Percentiles rank a stretch among this genome's conserved stretches.
These are phyloP conservation scores for Zapornia atra DNA, from an alignment of 2,113 vertebrate genomes.

Conservation along the genomic window DNA sequence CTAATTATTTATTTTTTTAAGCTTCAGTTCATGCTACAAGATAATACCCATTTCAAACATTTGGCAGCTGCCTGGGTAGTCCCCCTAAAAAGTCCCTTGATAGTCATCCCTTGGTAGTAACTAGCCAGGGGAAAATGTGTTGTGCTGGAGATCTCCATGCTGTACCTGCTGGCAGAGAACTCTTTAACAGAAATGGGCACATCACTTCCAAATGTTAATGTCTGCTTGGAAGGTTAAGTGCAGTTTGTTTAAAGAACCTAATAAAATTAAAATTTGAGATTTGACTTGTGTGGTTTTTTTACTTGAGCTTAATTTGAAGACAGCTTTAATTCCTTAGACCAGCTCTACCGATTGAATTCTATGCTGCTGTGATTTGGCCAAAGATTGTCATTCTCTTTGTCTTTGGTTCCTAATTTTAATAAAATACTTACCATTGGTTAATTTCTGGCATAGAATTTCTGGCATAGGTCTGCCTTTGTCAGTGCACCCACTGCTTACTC, in stretches of 20 bases:
- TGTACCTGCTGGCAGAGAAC: background rate
- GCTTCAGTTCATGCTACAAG: background rate
- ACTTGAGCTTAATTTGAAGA: background rate
- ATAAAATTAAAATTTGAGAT: background rate
- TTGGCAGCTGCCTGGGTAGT: background rate
- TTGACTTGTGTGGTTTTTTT: background rate
- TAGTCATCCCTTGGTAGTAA: background rate
- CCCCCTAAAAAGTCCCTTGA: background rate
- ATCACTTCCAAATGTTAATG: background rate
- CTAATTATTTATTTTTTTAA: background rate
- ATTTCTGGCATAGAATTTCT: background rate
- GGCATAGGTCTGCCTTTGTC: background rate
- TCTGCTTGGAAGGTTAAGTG: background rate
- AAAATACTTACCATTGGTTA: background rate
- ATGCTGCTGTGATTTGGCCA: background rate
- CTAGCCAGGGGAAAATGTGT: background rate
- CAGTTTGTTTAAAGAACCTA: background rate
- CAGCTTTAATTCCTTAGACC: background rate
- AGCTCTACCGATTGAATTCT: background rate
- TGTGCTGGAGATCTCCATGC: background rate
- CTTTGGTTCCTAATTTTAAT: background rate
- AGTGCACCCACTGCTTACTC: background rate
- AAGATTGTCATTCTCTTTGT: background rate
- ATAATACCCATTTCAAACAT: background rate
- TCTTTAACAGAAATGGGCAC: background rate